Evolutionary conservation across 2,797 vertebrate genomes (phyloP).

Genomic region (Coluber constrictor): DNA sequence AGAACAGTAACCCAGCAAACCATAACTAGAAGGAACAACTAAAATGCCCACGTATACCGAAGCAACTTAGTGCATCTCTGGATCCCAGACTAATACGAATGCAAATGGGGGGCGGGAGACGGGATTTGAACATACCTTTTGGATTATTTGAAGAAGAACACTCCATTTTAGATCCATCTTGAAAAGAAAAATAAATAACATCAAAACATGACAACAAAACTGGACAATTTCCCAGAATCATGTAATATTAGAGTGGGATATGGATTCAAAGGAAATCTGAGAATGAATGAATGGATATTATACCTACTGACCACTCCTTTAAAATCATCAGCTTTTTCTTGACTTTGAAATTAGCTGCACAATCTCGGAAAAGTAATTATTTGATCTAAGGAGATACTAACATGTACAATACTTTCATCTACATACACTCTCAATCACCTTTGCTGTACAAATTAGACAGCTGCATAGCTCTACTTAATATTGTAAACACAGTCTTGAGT

Average conservation of each 20-base stretch:
- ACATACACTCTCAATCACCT: not conserved
- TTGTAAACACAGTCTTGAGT: not conserved
- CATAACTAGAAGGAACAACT: not conserved
- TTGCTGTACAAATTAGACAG: not conserved
- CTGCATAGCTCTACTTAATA: not conserved
- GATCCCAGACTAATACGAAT: not conserved
- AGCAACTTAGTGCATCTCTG: not conserved
- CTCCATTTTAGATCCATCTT: slow-evolving; percentile 86
- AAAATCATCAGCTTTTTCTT: not conserved
- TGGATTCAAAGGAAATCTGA: not conserved
- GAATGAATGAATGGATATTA: not conserved
- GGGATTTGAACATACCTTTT: slow-evolving; percentile 77
- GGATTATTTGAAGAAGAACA: slow-evolving; percentile 86
- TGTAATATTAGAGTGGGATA: not conserved
- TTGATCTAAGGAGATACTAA: not conserved
- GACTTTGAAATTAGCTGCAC: not conserved
- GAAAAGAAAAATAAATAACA: slow-evolving; percentile 15
- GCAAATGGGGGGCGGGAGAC: not conserved
- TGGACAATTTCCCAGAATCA: not conserved
- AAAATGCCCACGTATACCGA: not conserved
- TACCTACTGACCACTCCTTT: not conserved
- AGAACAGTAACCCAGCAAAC: not conserved
- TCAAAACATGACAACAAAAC: not conserved
- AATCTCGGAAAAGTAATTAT: not conserved
- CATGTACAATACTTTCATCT: not conserved